A percentile compares a stretch with the other conserved stretches of the same genome.
These are phyloP conservation scores for Tenthredo notha DNA, from an alignment of 2,888 invertebrate genomes.

Conservation along the genomic window DNA sequence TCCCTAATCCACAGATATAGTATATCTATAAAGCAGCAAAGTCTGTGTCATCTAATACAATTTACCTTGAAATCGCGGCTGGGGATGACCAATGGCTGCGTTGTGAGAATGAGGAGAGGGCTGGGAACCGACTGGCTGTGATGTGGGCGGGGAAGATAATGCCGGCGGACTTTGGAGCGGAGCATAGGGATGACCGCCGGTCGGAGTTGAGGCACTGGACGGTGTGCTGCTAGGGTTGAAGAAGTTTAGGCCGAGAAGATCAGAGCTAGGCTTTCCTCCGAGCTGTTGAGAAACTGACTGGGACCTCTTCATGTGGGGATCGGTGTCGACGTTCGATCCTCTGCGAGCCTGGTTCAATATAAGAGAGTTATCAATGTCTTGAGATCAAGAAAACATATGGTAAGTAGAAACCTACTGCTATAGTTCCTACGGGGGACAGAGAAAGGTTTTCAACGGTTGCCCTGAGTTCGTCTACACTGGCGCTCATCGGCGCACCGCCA, in stretches of 20 bases:
- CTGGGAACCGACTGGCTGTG: conserved; percentile 62
- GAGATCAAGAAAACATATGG: background rate
- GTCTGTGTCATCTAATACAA: too few species aligned
- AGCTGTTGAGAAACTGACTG: conserved; percentile 89
- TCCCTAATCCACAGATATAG: too few species aligned
- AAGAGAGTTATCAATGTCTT: background rate
- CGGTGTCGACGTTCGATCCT: conserved; percentile 86
- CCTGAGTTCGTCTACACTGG: conserved; percentile 96
- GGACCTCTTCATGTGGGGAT: conserved; percentile 84
- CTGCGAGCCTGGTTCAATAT: conserved; percentile 80
- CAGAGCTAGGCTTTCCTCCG: conserved; percentile 88
- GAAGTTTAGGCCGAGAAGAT: conserved; percentile 89
- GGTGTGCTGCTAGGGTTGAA: conserved; percentile 88
- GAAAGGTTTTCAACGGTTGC: conserved; percentile 96
- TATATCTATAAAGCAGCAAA: too few species aligned
- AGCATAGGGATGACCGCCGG: conserved; percentile 90
- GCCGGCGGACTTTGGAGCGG: conserved; percentile 87
- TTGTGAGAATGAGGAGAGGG: conserved; percentile 70
- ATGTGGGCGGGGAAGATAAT: conserved; percentile 73
- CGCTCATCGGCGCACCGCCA: conserved; percentile 93
- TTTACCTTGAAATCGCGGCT: conserved; percentile 80
- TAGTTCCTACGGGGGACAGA: conserved; percentile 87
- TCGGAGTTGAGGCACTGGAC: conserved; percentile 89
- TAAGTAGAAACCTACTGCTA: conserved; percentile 77
- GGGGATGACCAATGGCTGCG: conserved; percentile 70